Base-by-base conservation (phyloP, 92 coral and sea anemone species). In the Paramuricea clavata region DNA sequence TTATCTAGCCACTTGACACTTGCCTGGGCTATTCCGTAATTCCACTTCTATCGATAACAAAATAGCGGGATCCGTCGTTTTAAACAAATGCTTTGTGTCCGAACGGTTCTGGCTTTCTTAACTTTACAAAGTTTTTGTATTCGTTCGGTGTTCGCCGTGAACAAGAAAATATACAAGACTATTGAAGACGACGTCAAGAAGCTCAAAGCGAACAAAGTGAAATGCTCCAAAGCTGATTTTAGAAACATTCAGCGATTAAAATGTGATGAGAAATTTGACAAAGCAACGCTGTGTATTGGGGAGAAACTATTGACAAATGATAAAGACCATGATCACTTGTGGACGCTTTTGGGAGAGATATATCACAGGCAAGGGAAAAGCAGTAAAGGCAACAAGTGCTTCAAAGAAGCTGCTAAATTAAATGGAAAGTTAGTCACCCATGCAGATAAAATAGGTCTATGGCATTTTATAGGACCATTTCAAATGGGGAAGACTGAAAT, bases 381-480 rank as follows among this genome's bases (percentile, higher is more conserved):
- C 81, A 13, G 92, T 89, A 90, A 85, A 81, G 98, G 95, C 0
- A 97, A 86, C 47, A 86, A 78, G 8, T 97, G 96, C 76, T 97
- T 89, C 85, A 97, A 93, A 85, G 98, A 97, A 81, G 95, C 97
- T 0, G 65, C 86, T 49, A 93, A 79, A 85, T 71, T 81, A 0
- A 81, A 87, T 56, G 97, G 96, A 5, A 93, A 93, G 81, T 61
- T n/a, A n/a, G n/a, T 94, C 26, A 85, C 95, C 6, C n/a, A n/a
- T n/a, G n/a, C n/a, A n/a, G 90, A 88, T n/a, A 89, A 74, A 83
- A 85, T 97, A 47, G 71, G 85, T 57, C 82, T 88, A 67, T 97
- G 99, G 99, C 91, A 94, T 77, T 94, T 93, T 57, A 73, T 94
- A n/a, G 99, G 98, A 31, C 99, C 99, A 23, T 97, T 97, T 81